phyloP scores from a whole-genome alignment of 2,113 vertebrate genomes.

The Sorex fumeus region DNA sequence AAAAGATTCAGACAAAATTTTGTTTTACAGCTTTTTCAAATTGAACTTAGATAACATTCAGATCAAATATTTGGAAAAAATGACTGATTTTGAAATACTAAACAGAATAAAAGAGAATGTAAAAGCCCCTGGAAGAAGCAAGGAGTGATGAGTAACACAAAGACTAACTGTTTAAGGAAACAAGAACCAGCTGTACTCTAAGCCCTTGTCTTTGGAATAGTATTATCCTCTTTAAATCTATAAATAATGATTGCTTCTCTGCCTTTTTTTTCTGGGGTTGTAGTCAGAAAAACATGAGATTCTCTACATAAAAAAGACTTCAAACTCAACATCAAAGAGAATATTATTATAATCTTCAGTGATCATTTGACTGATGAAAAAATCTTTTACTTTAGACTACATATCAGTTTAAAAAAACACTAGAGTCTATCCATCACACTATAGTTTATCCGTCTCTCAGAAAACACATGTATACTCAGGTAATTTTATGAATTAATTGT shows the following conservation, averaged over 20 bases:
- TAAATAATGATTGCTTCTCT: neutral
- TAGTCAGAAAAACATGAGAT: slow-evolving; percentile 29
- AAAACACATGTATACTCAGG: too few relatives aligned
- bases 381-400: slow-evolving; percentile 7
- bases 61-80: slow-evolving; percentile 43
- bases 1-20: slow-evolving; percentile 9
- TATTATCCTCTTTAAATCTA: slow-evolving; percentile 17
- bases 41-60: neutral
- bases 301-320: neutral
- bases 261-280: neutral
- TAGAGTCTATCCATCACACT: neutral
- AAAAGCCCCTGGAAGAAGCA: slow-evolving; percentile 31
- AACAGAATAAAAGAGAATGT: slow-evolving; percentile 9
- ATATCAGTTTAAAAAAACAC: slow-evolving; percentile 8
- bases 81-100: slow-evolving; percentile 55
- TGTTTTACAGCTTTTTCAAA: slow-evolving; percentile 60
- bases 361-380: neutral
- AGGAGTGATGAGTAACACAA: neutral
- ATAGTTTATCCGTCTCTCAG: too few relatives aligned
- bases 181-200: neutral
- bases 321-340: neutral
- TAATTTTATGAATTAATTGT: too few relatives aligned
- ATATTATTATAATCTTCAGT: slow-evolving; percentile 21
- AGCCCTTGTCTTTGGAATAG: neutral
- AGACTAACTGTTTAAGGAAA: slow-evolving; percentile 34